phyloP scores from a whole-genome alignment of 2,888 invertebrate species.

The Agrochola litura region DNA sequence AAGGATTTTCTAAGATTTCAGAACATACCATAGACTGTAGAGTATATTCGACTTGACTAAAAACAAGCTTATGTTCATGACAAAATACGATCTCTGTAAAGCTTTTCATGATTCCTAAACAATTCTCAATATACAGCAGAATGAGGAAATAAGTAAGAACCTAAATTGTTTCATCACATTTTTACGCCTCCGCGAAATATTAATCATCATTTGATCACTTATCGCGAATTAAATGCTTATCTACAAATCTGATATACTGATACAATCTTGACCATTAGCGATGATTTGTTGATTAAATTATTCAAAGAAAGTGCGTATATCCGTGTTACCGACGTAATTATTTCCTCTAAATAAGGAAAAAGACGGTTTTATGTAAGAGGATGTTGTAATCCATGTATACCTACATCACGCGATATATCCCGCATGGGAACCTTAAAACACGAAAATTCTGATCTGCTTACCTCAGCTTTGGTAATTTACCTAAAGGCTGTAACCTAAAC shows the following conservation, averaged over 20 bases:
- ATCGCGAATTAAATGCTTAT: conserved; percentile 43
- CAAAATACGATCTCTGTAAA: not conserved
- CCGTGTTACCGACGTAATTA: not conserved
- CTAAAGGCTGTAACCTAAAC: not conserved
- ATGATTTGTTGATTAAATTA: conserved; percentile 26
- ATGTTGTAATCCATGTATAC: not conserved
- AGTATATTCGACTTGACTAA: not conserved
- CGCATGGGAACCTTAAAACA: not conserved
- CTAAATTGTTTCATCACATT: conserved; percentile 3
- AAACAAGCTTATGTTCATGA: not conserved
- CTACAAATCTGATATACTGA: conserved; percentile 42
- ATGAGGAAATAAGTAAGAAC: conserved; percentile 19
- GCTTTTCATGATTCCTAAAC: not conserved
- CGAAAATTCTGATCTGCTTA: not conserved
- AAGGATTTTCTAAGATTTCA: not conserved
- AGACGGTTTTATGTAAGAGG: not conserved
- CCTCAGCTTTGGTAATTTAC: not conserved
- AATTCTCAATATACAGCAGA: not conserved
- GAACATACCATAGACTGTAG: not conserved
- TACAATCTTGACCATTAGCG: conserved; percentile 16
- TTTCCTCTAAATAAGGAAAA: conserved; percentile 4
- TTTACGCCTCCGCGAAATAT: not conserved
- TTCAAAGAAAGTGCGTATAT: conserved; percentile 23
- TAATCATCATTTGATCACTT: conserved; percentile 5
- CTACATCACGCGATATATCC: not conserved